Evolutionary conservation across 2,888 invertebrate genomes (phyloP), one percentile per base, ranked within the genome.

Genomic region (Frankliniella intonsa): DNA sequence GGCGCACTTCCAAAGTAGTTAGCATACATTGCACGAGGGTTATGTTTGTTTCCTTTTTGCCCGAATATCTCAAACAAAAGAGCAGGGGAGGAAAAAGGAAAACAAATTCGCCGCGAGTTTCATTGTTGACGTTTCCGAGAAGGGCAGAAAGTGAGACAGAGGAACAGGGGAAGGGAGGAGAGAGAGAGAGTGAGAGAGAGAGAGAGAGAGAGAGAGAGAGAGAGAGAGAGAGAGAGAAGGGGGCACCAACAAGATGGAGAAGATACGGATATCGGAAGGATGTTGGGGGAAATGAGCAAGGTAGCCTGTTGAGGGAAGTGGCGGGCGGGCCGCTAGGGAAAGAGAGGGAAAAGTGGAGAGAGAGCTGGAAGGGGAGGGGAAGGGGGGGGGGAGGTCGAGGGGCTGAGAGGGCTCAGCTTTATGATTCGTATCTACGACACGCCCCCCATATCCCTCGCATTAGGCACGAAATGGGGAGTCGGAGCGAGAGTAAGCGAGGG

Each of bases 221-320:
- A 38, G 38, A 38, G 38, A 38, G 38, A 38, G 38, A 38, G 38
- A 38, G 38, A 38, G 38, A 38, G 38, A 38, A 38, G 38, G 38
- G 38, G 38, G 38, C 38, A 38, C 38, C 38, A 62, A 14, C 62
- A 14, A n/a, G 62, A n/a, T n/a, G 62, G 19, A n/a, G 11, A 62
- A 62, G 62, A 62, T 62, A 62, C n/a, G 62, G 62, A 62, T 62
- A 62, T 62, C 62, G 62, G 62, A 62, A 62, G 62, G 62, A 62
- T 62, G n/a, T 38, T 38, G 38, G 19, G 62, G 19, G 62, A 62
- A 14, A 62, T 62, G 62, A 62, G 62, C n/a, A n/a, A 62, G 55
- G 55, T 14, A 55, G 62, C 62, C 62, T 62, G 62, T 62, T 62
- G 62, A 62, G 17, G 62, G 62, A 17, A 62, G 38, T 38, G 38